Base-by-base conservation (phyloP, 2,797 vertebrate genomes). In the Cossypha dichroa region DNA sequence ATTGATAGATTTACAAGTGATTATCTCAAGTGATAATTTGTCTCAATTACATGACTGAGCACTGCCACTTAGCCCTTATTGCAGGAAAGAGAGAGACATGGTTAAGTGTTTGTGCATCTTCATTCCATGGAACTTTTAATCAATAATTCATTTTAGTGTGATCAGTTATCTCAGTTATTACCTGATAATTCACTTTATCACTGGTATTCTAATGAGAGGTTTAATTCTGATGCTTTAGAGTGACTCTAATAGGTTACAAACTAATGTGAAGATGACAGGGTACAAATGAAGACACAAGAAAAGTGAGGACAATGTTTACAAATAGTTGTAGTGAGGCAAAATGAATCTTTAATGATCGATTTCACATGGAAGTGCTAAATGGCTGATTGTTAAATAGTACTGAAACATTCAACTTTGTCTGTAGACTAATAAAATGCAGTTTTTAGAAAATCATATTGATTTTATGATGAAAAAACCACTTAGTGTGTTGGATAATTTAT, bases 361-460 rank as follows among this genome's bases (percentile, higher is more conserved):
- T 97, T 97, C 52, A 90, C 83, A 92, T 94, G 93, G 93, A 94
- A 78, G 25, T 74, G 52, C 60, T 90, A 86, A 89, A 92, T 75
- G 51, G 18, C 23, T 95, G 78, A 88, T 94, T 86, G 80, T 92
- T 97, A 95, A 91, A 89, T 92, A 94, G 94, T 43, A 87, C 64
- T 85, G 66, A 96, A 96, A 88, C 73, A 91, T 89, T 90, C 41
- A 54, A 67, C 72, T 62, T 72, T 90, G 14, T 58, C 59, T 40
- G n/a, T 70, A 78, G 54, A 94, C 76, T 89, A 96, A 85, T 80
- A 92, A 92, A 94, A 92, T 56, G 45, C 76, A 95, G 72, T 85
- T 96, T 96, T 94, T 89, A 93, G 40, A 94, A 91, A 94, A 96
- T 84, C 1, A 7, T 59, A 95, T 94, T 95, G 85, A 90, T 97